phyloP scores from a whole-genome alignment of 2,797 vertebrate genomes.

The Melopsittacus undulatus region DNA sequence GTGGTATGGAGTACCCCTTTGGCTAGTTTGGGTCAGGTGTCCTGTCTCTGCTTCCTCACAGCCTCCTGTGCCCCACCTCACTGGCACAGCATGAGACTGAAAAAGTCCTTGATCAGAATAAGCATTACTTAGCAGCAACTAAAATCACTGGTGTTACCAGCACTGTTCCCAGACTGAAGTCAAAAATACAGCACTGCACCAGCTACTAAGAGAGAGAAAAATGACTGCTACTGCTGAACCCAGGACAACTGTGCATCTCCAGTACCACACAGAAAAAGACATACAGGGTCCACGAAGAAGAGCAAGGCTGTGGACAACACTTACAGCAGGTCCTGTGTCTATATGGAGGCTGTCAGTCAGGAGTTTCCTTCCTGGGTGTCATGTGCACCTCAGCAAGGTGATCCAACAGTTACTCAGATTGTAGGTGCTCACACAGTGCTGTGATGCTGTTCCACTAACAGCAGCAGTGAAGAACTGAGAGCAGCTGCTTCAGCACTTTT shows the following conservation, averaged over 20 bases:
- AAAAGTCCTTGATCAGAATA: not conserved
- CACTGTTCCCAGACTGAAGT: not conserved
- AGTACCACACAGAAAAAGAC: not conserved
- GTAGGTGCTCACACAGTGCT: not conserved
- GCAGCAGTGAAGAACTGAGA: not conserved
- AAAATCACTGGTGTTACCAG: not conserved
- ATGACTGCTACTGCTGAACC: not conserved
- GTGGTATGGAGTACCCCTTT: not conserved
- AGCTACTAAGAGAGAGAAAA: not conserved
- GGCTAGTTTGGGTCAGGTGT: not conserved
- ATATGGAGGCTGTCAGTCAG: not conserved
- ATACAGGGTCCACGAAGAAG: not conserved
- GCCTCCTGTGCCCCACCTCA: not conserved
- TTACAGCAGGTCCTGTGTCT: not conserved
- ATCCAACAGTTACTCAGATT: not conserved
- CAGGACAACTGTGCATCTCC: rapidly evolving
- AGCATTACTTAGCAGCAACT: not conserved
- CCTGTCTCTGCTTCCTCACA: not conserved
- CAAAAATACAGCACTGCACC: not conserved
- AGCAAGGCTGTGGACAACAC: not conserved
- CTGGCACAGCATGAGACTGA: not conserved
- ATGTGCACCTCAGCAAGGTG: not conserved
- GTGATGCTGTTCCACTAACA: rapidly evolving
- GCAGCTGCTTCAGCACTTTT: not conserved
- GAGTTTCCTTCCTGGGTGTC: not conserved